Evolutionary conservation across 2,797 vertebrate species (phyloP).

Genomic region (Heliangelus exortis): DNA sequence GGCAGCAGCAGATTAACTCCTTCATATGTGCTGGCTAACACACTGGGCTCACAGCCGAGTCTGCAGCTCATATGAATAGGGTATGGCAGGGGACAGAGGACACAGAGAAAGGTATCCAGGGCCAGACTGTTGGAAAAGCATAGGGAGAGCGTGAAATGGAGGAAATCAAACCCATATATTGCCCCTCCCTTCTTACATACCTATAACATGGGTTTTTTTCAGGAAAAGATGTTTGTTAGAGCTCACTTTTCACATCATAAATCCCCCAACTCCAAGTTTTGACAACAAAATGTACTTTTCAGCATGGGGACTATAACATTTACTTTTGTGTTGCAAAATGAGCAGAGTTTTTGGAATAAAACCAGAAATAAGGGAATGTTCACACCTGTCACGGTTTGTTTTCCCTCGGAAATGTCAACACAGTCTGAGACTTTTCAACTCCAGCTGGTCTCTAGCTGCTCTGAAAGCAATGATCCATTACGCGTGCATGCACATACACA

Average conservation of each 20-base stretch:
- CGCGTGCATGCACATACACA: background rate
- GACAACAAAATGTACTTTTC: background rate
- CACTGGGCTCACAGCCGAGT: background rate
- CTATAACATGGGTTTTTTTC: background rate
- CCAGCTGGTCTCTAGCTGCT: constrained; percentile 50
- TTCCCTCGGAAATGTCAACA: constrained; percentile 61
- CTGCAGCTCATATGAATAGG: background rate
- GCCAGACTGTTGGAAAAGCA: background rate
- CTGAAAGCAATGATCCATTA: background rate
- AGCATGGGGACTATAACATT: constrained; percentile 9
- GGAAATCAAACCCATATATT: background rate
- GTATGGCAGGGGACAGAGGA: background rate
- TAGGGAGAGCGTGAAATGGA: background rate
- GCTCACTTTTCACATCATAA: background rate
- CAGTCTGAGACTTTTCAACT: constrained; percentile 50
- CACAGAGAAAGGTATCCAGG: background rate
- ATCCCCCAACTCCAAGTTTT: background rate
- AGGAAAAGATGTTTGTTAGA: background rate
- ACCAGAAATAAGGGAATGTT: constrained; percentile 48
- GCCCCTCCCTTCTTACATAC: fast-evolving
- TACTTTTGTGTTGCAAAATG: constrained; percentile 21
- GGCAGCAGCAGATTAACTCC: constrained; percentile 46
- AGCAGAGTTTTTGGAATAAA: constrained; percentile 37
- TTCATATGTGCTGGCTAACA: background rate
- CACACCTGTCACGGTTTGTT: constrained; percentile 66